Conservation (phyloP, 2,797 vertebrate species). For the Streptopelia turtur region DNA sequence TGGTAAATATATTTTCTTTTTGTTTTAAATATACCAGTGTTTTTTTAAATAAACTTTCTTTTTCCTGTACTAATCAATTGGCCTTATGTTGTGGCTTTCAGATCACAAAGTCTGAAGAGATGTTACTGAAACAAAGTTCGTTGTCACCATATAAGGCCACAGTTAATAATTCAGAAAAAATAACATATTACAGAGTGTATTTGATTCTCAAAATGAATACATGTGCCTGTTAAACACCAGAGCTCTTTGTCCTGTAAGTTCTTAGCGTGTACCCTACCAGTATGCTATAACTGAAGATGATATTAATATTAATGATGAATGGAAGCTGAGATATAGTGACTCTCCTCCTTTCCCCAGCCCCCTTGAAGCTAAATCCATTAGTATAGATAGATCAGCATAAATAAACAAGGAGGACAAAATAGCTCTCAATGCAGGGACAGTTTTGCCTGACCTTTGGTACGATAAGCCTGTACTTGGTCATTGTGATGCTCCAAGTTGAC, state of each 20-base stretch:
- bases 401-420: conserved; percentile 74
- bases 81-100: not conserved
- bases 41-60: not conserved
- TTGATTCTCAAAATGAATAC: not conserved
- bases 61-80: not conserved
- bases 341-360: conserved; percentile 66
- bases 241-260: conserved; percentile 64
- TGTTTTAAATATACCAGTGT: not conserved
- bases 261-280: conserved; percentile 24
- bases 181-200: not conserved
- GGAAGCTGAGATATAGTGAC: conserved; percentile 73
- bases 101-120: not conserved
- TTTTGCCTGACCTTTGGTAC: conserved; percentile 52
- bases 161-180: not conserved
- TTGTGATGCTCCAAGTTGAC: conserved; percentile 8
- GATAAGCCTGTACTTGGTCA: not conserved
- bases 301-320: conserved; percentile 79
- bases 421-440: conserved; percentile 70
- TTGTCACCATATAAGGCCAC: not conserved
- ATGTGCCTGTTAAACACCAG: not conserved
- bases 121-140: not conserved
- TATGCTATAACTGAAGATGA: conserved; percentile 52
- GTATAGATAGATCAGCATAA: conserved; percentile 73
- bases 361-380: conserved; percentile 79
- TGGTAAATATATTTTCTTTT: not conserved